phyloP scores from a whole-genome alignment of 1,140 invertebrate species.

The Drosophila sproati region DNA sequence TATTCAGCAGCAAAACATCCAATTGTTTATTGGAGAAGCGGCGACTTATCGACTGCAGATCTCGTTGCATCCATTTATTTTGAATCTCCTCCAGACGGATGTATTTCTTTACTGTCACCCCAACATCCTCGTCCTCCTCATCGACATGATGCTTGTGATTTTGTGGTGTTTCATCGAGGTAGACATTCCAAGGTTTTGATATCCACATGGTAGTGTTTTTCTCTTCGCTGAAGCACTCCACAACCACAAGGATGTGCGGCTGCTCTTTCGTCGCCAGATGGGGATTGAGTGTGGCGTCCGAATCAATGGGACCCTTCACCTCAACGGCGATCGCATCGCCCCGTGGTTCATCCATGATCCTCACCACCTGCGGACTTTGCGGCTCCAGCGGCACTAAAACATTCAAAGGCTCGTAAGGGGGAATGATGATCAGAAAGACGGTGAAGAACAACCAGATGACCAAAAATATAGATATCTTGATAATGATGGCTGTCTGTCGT shows the following conservation, averaged over 20 bases:
- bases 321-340: background rate
- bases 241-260: background rate
- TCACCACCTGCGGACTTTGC: too few relatives aligned
- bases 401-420: too few relatives aligned
- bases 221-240: too few relatives aligned
- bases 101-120: background rate
- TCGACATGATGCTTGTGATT: too few relatives aligned
- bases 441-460: background rate
- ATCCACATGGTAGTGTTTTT: background rate
- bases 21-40: background rate
- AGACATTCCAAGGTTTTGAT: background rate
- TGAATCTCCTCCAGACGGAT: background rate
- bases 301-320: background rate
- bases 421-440: constrained; percentile 85
- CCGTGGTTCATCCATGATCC: background rate
- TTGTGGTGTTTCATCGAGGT: too few relatives aligned
- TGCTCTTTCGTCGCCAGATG: background rate
- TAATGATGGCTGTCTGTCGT: background rate
- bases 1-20: background rate
- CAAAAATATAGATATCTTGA: background rate
- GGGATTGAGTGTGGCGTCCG: background rate
- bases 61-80: background rate
- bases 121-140: background rate
- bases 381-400: background rate
- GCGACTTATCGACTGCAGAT: background rate